phyloP scores from a whole-genome alignment of 1,140 invertebrate species.

The Streblospio benedicti region DNA sequence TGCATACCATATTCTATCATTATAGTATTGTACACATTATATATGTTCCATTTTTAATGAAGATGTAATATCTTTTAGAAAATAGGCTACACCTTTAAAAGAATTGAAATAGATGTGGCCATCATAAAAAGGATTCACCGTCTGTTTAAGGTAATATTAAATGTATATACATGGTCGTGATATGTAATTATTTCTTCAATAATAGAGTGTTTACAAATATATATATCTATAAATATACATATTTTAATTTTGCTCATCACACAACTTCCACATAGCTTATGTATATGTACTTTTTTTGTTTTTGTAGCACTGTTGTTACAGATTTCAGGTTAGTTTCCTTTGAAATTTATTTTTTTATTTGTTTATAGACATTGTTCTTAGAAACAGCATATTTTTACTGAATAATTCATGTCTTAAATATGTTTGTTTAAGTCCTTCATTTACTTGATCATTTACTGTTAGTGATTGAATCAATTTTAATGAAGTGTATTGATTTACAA shows the following conservation, averaged over 20 bases:
- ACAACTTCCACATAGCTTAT: too few species aligned
- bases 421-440: neutral
- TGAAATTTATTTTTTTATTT: constrained; percentile 1
- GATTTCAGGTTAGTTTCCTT: constrained; percentile 26
- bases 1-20: too few species aligned
- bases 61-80: constrained; percentile 41
- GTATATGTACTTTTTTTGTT: too few species aligned
- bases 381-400: neutral
- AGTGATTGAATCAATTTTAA: constrained; percentile 5
- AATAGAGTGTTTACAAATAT: constrained; percentile 4
- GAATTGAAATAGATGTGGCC: constrained; percentile 57
- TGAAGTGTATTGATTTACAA: neutral
- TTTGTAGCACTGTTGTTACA: constrained; percentile 25
- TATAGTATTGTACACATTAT: too few species aligned
- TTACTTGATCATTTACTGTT: neutral
- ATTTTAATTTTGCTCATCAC: neutral
- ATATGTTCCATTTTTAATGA: constrained; percentile 5
- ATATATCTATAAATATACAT: neutral
- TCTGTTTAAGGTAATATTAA: constrained; percentile 51
- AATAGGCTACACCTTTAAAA: constrained; percentile 54
- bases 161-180: neutral
- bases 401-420: neutral
- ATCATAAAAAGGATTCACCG: constrained; percentile 58
- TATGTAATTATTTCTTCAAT: neutral
- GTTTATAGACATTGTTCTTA: neutral